Conservation (phyloP, 2,113 vertebrate species). For the Nanorana parkeri region DNA sequence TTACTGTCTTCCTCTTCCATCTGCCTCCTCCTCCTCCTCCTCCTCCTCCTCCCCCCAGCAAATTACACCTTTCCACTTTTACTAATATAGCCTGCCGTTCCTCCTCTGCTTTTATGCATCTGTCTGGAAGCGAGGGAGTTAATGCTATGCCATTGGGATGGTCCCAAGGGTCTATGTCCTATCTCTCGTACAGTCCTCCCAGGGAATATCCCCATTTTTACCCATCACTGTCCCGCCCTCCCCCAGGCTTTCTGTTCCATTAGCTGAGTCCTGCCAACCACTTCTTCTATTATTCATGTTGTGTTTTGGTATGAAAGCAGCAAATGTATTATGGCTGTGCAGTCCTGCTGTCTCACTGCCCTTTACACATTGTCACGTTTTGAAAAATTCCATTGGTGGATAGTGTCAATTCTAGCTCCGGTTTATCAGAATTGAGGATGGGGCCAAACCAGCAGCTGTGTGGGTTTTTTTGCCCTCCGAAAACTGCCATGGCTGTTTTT, state of each 20-base stretch:
- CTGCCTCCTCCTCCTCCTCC: neutral
- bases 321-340: neutral
- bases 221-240: constrained; percentile 31
- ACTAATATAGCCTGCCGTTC: neutral
- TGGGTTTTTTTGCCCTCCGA: too few relatives aligned
- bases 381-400: neutral
- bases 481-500: too few relatives aligned
- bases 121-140: constrained; percentile 6
- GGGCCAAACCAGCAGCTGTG: too few relatives aligned
- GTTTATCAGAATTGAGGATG: too few relatives aligned
- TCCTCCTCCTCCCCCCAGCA: neutral
- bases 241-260: constrained; percentile 40
- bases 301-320: constrained; percentile 3
- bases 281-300: constrained; percentile 46
- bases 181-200: neutral
- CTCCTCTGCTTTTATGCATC: neutral
- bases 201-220: constrained; percentile 25
- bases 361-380: neutral
- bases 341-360: neutral
- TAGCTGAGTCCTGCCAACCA: constrained; percentile 37
- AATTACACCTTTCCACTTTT: neutral
- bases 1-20: neutral
- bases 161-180: neutral
- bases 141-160: constrained; percentile 20
- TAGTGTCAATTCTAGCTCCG: too few relatives aligned